A percentile compares a stretch with the other conserved stretches of the same genome.
Evolutionary conservation across 2,888 invertebrate species (phyloP).

Genomic region (Cephus runcator): DNA sequence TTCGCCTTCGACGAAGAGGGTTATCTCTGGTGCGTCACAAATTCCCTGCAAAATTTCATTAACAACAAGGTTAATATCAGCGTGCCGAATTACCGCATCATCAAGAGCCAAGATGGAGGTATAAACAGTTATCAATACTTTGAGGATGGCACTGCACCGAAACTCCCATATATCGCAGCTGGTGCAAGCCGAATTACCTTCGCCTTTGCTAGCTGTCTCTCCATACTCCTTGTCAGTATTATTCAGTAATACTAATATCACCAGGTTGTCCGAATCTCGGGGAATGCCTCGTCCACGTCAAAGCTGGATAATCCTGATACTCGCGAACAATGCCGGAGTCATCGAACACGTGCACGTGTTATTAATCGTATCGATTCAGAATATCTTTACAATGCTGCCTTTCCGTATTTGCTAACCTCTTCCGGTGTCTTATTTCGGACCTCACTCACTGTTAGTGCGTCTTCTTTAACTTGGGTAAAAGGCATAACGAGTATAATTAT

Average conservation of each 20-base stretch:
- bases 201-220: conserved; percentile 30
- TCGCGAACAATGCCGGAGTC: background rate
- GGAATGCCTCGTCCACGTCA: no score
- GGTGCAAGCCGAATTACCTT: conserved; percentile 35
- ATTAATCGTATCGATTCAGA: background rate
- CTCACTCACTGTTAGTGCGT: no score
- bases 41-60: conserved; percentile 75
- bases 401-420: background rate
- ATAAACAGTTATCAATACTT: conserved; percentile 75
- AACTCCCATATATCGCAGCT: conserved; percentile 42
- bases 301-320: background rate
- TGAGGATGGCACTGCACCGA: conserved; percentile 47
- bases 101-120: conserved; percentile 69
- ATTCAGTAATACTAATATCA: conserved; percentile 21
- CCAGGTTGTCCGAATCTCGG: no score
- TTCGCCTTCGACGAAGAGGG: conserved; percentile 76
- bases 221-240: conserved; percentile 30
- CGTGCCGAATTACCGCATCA: conserved; percentile 75
- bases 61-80: conserved; percentile 70
- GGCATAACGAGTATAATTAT: background rate
- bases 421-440: background rate
- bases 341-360: background rate
- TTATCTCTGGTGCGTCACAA: conserved; percentile 76
- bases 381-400: background rate
- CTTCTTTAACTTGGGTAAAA: background rate